Conservation (phyloP, 1,140 invertebrate species). For the Diabrotica undecimpunctata region DNA sequence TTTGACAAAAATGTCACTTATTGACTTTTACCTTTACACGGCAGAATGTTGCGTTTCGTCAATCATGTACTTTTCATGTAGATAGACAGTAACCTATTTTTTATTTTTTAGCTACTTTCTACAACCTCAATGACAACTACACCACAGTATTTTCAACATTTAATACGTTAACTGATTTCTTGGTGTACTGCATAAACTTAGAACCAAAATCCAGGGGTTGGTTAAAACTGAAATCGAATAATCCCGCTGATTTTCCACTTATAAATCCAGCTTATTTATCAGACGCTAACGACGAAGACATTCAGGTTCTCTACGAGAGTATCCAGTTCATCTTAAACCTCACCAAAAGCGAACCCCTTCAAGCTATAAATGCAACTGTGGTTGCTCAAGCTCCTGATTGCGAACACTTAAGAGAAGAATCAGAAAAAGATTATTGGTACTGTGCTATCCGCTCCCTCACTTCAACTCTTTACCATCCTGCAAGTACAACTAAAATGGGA, state of each 20-base stretch:
- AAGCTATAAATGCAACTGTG: neutral
- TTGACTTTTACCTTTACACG: too few species aligned
- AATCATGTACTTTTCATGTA: too few species aligned
- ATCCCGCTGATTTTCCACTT: slow-evolving; percentile 70
- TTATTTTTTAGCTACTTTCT: neutral
- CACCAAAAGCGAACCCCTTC: slow-evolving; percentile 55
- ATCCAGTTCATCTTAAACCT: slow-evolving; percentile 57
- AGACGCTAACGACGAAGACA: slow-evolving; percentile 55
- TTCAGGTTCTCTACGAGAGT: slow-evolving; percentile 59
- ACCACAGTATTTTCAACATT: neutral
- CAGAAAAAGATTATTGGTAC: slow-evolving; percentile 23
- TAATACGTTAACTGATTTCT: slow-evolving; percentile 41
- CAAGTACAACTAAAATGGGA: slow-evolving; percentile 60
- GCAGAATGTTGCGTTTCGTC: too few species aligned
- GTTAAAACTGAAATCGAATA: slow-evolving; percentile 60
- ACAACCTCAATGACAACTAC: neutral
- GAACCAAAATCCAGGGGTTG: slow-evolving; percentile 70
- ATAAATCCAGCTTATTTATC: slow-evolving; percentile 75
- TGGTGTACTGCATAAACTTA: slow-evolving; percentile 59
- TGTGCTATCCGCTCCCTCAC: slow-evolving; percentile 20
- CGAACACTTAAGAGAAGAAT: neutral
- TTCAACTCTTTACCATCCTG: slow-evolving; percentile 48
- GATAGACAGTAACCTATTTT: neutral
- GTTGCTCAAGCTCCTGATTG: slow-evolving; percentile 26
- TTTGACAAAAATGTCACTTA: too few species aligned